Percentiles rank a stretch among this genome's conserved stretches.
Evolutionary conservation across 2,113 vertebrate genomes (phyloP).

Genomic region (Condylura cristata): DNA sequence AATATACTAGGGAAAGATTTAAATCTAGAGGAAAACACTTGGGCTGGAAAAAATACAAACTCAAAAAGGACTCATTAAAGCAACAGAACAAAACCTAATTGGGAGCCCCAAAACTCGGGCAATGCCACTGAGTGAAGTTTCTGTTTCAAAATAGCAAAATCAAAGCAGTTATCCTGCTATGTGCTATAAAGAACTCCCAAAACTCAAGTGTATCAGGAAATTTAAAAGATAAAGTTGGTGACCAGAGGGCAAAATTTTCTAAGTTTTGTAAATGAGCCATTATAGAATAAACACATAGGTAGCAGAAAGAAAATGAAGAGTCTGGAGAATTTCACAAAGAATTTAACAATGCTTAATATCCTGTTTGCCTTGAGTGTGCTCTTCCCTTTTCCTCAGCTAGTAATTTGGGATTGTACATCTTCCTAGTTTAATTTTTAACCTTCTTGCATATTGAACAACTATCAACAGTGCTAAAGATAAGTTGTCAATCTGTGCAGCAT

Average conservation of each 20-base stretch:
- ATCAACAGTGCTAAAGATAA: conserved; percentile 46
- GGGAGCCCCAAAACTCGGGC: neutral
- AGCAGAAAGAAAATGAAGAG: conserved; percentile 27
- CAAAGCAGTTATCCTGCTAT: neutral
- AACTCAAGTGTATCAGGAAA: conserved; percentile 52
- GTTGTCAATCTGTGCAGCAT: conserved; percentile 20
- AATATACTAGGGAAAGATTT: conserved; percentile 22
- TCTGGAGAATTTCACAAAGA: neutral
- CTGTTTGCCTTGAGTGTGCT: neutral
- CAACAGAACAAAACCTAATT: conserved; percentile 26
- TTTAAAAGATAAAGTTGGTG: neutral
- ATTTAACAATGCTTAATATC: neutral
- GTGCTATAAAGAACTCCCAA: neutral
- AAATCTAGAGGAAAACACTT: conserved; percentile 50
- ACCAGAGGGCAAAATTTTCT: neutral
- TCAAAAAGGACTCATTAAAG: conserved; percentile 40
- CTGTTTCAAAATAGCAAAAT: conserved; percentile 2
- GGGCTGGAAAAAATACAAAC: neutral
- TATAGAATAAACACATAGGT: neutral
- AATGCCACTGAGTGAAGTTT: neutral
- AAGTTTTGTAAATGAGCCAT: conserved; percentile 34
- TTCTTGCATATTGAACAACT: conserved; percentile 65
- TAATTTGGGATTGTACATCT: conserved; percentile 35
- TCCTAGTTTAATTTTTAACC: conserved; percentile 63
- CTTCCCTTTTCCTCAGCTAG: conserved; percentile 46